Evolutionary conservation across 2,113 vertebrate species (phyloP).

Genomic region (Nanger granti): DNA sequence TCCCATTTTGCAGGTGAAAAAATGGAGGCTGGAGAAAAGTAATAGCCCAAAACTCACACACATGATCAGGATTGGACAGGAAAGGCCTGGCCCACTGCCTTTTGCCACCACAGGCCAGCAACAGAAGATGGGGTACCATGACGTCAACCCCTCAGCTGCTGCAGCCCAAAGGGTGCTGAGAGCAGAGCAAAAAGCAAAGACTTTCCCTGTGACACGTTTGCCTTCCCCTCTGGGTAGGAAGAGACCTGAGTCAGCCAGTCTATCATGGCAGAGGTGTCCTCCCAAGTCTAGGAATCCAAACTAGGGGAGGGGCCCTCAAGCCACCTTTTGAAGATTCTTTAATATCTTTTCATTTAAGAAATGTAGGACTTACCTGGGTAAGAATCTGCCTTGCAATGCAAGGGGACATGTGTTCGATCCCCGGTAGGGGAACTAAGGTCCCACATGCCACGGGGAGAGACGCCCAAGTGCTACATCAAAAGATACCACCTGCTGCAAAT

Average conservation of each 20-base stretch:
- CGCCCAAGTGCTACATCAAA: background rate
- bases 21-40: background rate
- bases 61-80: background rate
- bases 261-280: background rate
- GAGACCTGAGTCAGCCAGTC: background rate
- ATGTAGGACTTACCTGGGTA: background rate
- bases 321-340: background rate
- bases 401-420: background rate
- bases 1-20: background rate
- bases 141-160: too few relatives aligned
- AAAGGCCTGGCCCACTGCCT: background rate
- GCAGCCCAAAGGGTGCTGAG: background rate
- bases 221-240: background rate
- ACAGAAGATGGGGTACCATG: background rate
- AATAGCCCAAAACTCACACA: background rate
- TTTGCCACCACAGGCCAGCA: background rate
- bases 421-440: background rate
- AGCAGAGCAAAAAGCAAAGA: background rate
- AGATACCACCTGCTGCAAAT: background rate
- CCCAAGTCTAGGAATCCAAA: background rate
- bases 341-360: background rate
- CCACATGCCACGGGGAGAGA: background rate
- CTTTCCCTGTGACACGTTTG: fast-evolving
- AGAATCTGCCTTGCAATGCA: background rate
- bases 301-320: background rate